These are phyloP conservation scores for Aethes cnicana DNA, from an alignment of 2,888 invertebrate genomes.

Conservation along the genomic window DNA sequence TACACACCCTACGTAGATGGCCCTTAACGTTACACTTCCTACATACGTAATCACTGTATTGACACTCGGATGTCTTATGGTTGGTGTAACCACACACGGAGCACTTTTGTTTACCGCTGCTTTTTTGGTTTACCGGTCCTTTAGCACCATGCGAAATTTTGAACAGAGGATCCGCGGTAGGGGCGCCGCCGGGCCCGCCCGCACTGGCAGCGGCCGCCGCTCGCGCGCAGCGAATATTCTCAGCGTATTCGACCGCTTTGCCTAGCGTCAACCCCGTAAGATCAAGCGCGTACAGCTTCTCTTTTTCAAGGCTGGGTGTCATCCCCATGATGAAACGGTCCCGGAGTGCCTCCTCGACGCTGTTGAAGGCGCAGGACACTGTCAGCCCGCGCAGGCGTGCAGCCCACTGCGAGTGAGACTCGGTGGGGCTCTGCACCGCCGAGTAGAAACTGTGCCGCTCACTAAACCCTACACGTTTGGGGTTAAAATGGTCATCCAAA, in stretches of 20 bases:
- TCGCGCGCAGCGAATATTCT: background rate
- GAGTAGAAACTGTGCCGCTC: conserved; percentile 29
- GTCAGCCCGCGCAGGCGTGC: conserved; percentile 13
- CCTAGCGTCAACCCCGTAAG: background rate
- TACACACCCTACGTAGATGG: conserved; percentile 5
- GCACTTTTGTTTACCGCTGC: background rate
- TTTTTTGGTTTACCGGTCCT: background rate
- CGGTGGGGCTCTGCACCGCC: conserved; percentile 6
- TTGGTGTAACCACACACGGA: background rate
- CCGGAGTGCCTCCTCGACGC: background rate
- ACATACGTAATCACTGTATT: background rate
- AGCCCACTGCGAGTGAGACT: conserved; percentile 11
- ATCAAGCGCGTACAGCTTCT: background rate
- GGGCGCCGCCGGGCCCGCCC: conserved; percentile 1
- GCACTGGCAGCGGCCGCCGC: background rate
- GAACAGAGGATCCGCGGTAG: background rate
- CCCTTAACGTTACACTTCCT: conserved; percentile 7
- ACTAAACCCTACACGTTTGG: background rate
- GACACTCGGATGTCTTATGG: background rate
- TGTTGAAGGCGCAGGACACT: background rate
- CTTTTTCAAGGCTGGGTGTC: conserved; percentile 23
- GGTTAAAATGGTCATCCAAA: background rate
- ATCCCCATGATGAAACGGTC: background rate
- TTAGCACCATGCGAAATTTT: background rate
- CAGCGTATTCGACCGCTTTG: background rate